phyloP scores from a whole-genome alignment of 2,797 vertebrate genomes.

The Smutsia temminckii region DNA sequence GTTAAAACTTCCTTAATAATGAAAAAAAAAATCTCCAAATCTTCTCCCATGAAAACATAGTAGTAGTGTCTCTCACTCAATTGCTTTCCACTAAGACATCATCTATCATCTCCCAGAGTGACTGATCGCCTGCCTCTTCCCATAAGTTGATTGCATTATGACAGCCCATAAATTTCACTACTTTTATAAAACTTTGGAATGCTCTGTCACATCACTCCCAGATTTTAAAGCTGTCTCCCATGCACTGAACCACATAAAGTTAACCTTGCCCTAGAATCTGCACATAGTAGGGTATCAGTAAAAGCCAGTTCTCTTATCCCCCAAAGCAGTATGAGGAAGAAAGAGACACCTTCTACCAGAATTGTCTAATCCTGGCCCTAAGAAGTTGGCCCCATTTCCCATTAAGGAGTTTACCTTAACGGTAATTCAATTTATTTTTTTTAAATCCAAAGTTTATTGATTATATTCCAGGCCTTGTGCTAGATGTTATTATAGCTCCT shows the following conservation, averaged over 20 bases:
- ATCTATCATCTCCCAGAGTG: conserved; percentile 1
- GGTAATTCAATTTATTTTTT: background rate
- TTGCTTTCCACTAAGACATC: background rate
- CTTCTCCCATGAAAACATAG: background rate
- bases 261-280: background rate
- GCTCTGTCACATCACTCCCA: background rate
- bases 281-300: background rate
- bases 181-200: background rate
- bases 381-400: background rate
- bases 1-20: background rate
- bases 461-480: background rate
- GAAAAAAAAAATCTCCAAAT: background rate
- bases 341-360: background rate
- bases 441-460: background rate
- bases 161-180: conserved; percentile 41
- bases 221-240: background rate
- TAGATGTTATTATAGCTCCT: background rate
- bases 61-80: background rate
- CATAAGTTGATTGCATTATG: background rate
- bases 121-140: background rate
- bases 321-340: background rate
- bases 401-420: background rate
- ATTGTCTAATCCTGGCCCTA: background rate
- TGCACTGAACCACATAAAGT: background rate
- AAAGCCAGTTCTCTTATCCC: background rate